Base-by-base conservation (phyloP, 2,113 vertebrate species). In the Nibea coibor region DNA sequence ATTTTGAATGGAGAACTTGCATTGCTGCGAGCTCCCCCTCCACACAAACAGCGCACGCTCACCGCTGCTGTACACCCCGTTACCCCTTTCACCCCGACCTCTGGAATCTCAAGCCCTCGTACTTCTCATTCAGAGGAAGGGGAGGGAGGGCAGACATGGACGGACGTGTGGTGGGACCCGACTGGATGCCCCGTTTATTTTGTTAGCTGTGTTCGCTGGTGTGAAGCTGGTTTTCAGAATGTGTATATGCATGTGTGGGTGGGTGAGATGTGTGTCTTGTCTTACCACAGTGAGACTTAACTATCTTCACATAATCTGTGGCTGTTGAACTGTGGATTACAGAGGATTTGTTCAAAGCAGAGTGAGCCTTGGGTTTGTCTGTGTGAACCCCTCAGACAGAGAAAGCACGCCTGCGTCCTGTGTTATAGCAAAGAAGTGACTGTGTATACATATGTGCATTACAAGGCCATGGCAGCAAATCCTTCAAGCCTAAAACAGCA, bases 161-260 rank as follows among this genome's bases (percentile, higher is more conserved):
- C 53, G 7, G 84, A 77, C 58, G 47, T 85, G 88, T 65, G 43
- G 50, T 28, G 70, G 68, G 80, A 77, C 71, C 69, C 62, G 63
- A 61, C 78, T 76, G 87, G 78, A 75, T 70, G 71, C 51, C 70
- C 66, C 20, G 39, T 75, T 86, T 93, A 63, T 93, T 92, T 85
- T 85, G 75, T 86, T 87, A 91, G 89, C 89, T 93, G 87, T 88
- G 88, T 78, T 58, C 19, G 26, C 81, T 63, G 77, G 66, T 75
- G 83, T 85, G 81, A 81, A 53, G 76, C 56, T 63, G 53, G 20
- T 57, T 80, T 63, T 64, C 57, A 57, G 42, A 28, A 53, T 67
- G 57, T 78, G 63, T 73, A 72, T 78, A 20, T 66, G 47, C 51
- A 73, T 78, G 47, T 48, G 54, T 70, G 20, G 35, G 58, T 47